Conservation (phyloP, 1,140 invertebrate species). For the Psilanteris sp. region DNA sequence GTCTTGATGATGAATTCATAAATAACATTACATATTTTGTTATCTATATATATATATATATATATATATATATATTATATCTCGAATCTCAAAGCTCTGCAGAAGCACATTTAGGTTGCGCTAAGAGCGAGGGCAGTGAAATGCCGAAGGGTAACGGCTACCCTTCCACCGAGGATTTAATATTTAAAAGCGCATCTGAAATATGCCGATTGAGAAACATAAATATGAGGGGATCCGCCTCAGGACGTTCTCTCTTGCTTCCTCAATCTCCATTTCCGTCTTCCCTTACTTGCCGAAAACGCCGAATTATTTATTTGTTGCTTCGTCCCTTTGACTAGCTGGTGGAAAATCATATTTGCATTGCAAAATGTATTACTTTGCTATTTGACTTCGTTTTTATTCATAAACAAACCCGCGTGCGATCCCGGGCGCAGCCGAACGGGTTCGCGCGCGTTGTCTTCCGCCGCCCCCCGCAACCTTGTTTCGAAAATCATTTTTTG, state of each 20-base stretch:
- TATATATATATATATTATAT: too few species aligned
- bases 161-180: conserved; percentile 68
- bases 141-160: conserved; percentile 58
- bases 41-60: too few species aligned
- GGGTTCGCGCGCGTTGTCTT: too few species aligned
- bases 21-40: conserved; percentile 47
- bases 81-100: conserved; percentile 48
- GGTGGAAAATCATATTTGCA: conserved; percentile 56
- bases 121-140: conserved; percentile 58
- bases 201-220: conserved; percentile 76
- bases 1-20: conserved; percentile 48
- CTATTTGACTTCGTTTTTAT: conserved; percentile 17
- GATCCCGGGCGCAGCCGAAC: too few species aligned
- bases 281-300: conserved; percentile 50
- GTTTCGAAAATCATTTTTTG: too few species aligned
- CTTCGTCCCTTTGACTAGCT: conserved; percentile 53
- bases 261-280: conserved; percentile 55
- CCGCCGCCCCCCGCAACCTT: too few species aligned
- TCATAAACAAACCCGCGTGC: conserved; percentile 22
- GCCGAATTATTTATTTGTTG: conserved; percentile 69
- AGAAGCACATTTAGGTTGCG: conserved; percentile 59
- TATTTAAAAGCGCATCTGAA: conserved; percentile 78
- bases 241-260: conserved; percentile 48
- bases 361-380: conserved; percentile 45
- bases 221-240: conserved; percentile 70